These are phyloP conservation scores for Saccostrea glomerata DNA, from an alignment of 1,140 invertebrate genomes.

Conservation along the genomic window DNA sequence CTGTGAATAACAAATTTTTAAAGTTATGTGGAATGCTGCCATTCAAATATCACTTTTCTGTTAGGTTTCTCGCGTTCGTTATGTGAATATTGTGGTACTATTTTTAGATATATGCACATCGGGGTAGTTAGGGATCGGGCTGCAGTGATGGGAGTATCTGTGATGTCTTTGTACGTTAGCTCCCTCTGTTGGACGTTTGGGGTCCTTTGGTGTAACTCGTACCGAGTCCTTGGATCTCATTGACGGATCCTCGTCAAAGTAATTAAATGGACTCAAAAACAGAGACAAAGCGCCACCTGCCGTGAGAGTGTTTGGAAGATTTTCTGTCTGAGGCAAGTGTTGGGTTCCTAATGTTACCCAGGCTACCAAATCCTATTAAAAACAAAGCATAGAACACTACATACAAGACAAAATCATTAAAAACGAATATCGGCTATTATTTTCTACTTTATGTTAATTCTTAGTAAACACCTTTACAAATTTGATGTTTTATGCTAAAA, in stretches of 20 bases:
- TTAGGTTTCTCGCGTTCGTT: conserved; percentile 1
- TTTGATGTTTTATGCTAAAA: too few relatives aligned
- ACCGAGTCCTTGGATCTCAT: conserved; percentile 66
- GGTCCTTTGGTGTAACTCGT: conserved; percentile 81
- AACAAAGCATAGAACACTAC: conserved; percentile 10
- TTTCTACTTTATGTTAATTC: too few relatives aligned
- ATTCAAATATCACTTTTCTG: conserved; percentile 16
- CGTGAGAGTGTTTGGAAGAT: conserved; percentile 69
- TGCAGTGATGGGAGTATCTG: conserved; percentile 25
- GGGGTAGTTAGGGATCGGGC: conserved; percentile 39
- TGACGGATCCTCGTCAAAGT: conserved; percentile 71
- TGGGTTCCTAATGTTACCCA: conserved; percentile 73
- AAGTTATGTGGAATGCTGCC: conserved; percentile 23
- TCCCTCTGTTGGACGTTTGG: conserved; percentile 52
- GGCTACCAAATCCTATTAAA: conserved; percentile 72
- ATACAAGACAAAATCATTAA: background rate
- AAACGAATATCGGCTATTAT: too few relatives aligned
- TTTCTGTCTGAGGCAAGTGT: conserved; percentile 72
- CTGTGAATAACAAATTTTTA: too few relatives aligned
- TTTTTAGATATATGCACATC: conserved; percentile 51
- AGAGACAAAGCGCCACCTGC: conserved; percentile 64
- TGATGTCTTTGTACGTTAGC: conserved; percentile 61
- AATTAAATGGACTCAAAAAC: conserved; percentile 72
- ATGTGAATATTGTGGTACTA: conserved; percentile 59
- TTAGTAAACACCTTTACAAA: too few relatives aligned